Percentiles rank a stretch among this genome's conserved stretches.
Evolutionary conservation across 2,888 invertebrate species (phyloP).

Genomic region (Agrotis ipsilon): DNA sequence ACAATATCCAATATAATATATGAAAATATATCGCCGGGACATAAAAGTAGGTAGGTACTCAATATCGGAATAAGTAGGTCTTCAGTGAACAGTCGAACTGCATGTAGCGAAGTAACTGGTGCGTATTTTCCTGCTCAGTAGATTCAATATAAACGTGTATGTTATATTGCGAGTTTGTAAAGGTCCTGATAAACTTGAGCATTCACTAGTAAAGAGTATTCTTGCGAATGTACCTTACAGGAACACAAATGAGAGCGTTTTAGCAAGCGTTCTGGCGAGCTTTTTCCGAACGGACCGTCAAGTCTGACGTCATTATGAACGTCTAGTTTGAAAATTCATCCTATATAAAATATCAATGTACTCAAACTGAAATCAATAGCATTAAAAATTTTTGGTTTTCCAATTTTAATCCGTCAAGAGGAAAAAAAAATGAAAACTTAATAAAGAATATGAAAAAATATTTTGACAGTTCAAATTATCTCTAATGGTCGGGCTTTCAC

Average conservation of each 20-base stretch:
- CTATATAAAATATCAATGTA: too few relatives aligned
- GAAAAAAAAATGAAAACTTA: not conserved
- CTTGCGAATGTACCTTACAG: too few relatives aligned
- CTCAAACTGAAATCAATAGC: too few relatives aligned
- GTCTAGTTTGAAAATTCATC: too few relatives aligned
- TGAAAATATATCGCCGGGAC: not conserved
- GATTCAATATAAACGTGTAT: conserved; percentile 28
- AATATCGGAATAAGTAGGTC: conserved; percentile 28
- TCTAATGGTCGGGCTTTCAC: conserved; percentile 1
- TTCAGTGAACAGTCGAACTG: conserved; percentile 22
- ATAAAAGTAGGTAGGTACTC: conserved; percentile 9
- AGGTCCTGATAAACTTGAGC: too few relatives aligned
- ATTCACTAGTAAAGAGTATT: too few relatives aligned
- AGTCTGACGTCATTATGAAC: too few relatives aligned
- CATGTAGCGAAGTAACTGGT: conserved; percentile 30
- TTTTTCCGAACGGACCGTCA: too few relatives aligned
- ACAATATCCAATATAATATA: not conserved
- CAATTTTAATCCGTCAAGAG: not conserved
- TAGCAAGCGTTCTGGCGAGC: too few relatives aligned
- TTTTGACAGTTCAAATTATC: not conserved
- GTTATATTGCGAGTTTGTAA: conserved; percentile 3
- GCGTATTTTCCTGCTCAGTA: conserved; percentile 49
- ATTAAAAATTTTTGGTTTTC: too few relatives aligned
- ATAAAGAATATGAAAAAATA: not conserved
- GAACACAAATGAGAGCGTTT: too few relatives aligned